Base-by-base conservation (phyloP, 2,797 vertebrate genomes). In the Fundulus diaphanus region DNA sequence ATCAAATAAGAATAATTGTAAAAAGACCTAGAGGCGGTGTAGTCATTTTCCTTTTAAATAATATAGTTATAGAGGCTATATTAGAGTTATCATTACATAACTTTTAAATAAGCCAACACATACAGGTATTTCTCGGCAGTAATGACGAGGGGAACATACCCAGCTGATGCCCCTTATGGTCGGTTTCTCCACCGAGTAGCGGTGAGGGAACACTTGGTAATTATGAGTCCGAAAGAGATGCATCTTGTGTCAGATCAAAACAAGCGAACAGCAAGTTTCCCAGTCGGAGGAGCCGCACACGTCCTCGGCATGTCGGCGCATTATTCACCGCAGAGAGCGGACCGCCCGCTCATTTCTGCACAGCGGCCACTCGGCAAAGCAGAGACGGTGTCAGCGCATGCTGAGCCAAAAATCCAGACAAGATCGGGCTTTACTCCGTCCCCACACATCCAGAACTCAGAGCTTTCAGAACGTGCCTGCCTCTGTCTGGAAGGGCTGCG, bases 191-290 rank as follows among this genome's bases (percentile, higher is more conserved):
- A 72, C 81, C 1, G 92, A 78, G 82, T 4, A 82, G 68, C 92
- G 94, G 80, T 95, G 93, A 66, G 94, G 94, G 85, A 93, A 93
- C 76, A 96, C 91, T 87, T 88, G 93, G 75, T 96, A 96, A 78
- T 89, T 87, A 78, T 95, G 91, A 90, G 87, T 96, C 93, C 95
- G 94, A 82, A 96, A 95, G 31, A 96, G 87, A 94, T 96, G 95
- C 95, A 96, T 96, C 68, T 92, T 78, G 73, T 70, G 67, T 74
- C 72, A 66, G 74, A 85, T 88, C 81, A 77, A 78, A 79, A 78
- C 80, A 70, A 54, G 5, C 78, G 42, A 74, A 49, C 42, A 67
- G 66, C 69, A 84, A 89, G 76, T 82, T 88, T 84, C 80, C 85
- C 78, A 2, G 70, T 83, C 75, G 74, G 79, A 73, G 74, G 75